Percentiles rank a stretch among this genome's conserved stretches.
Conservation (phyloP, 1,140 invertebrate species). For the Drosophila punjabiensis region DNA sequence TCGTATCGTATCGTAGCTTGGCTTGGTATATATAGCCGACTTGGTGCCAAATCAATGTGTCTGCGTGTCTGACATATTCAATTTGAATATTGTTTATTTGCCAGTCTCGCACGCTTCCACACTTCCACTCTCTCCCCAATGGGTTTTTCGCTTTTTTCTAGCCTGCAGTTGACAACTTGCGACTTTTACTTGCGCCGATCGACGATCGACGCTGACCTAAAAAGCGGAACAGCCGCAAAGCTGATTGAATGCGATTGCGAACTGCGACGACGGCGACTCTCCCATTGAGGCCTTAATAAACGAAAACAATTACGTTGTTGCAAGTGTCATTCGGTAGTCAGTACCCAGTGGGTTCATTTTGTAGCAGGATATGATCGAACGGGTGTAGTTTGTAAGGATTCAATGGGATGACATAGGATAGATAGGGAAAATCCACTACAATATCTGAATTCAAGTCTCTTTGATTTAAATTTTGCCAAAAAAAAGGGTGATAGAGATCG, state of each 20-base stretch:
- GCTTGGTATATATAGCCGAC: conserved; percentile 15
- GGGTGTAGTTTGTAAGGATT: neutral
- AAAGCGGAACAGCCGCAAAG: conserved; percentile 59
- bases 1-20: conserved; percentile 8
- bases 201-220: conserved; percentile 71
- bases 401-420: neutral
- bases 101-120: conserved; percentile 39
- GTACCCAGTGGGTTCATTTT: conserved; percentile 17
- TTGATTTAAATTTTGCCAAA: too few relatives aligned
- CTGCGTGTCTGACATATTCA: conserved; percentile 67
- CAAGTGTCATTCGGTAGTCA: conserved; percentile 63
- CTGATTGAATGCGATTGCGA: conserved; percentile 73
- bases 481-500: neutral
- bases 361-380: neutral
- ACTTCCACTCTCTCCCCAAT: conserved; percentile 20
- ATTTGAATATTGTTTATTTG: conserved; percentile 80
- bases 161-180: conserved; percentile 65
- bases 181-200: conserved; percentile 72
- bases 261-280: conserved; percentile 36
- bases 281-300: conserved; percentile 38
- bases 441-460: neutral
- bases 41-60: conserved; percentile 45
- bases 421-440: too few relatives aligned
- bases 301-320: conserved; percentile 40
- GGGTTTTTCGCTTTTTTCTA: conserved; percentile 65